Base-by-base conservation (phyloP, 2,888 invertebrate genomes). In the Ichneumoninae sp. region DNA sequence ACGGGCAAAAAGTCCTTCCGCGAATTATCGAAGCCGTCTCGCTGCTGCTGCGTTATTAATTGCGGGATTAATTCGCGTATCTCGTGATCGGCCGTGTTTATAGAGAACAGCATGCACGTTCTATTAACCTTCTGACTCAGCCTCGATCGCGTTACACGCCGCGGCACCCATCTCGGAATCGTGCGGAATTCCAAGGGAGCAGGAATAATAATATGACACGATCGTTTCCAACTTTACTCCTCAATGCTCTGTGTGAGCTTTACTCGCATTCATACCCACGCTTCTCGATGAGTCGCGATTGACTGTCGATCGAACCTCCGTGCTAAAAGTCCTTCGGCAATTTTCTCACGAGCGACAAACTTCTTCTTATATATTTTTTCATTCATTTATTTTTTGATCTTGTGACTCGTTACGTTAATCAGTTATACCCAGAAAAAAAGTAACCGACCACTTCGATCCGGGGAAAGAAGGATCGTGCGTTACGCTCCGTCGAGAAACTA, bases 71-170 rank as follows among this genome's bases (percentile, higher is more conserved):
- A 79, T 75, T 57, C 63, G 33, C 63, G 52, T 68, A 22, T 74
- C 8, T 81, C 63, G 74, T 30, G 33, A 63, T 81, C 40, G 57
- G 40, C 47, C 77, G 65, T 47, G n/a, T 30, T 54, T 19, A 63
- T 10, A 47, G 6, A 13, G 44, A 22, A 33, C 30, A 68, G 5
- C 33, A 71, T 69, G 78, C 57, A 66, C 78, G 73, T 83, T 83
- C 80, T 68, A 80, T 63, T 83, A 66, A 83, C 71, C 83, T 80
- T 73, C 71, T 68, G 80, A 80, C 71, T 83, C 60, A 75, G 71
- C 80, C 80, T 83, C 80, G 80, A 80, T 71, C 66, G 76, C 65
- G 26, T 71, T 83, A 47, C 70, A 26, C 47, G n/a, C 40, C 50
- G 40, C 10, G 22, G 33, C 71, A 71, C 79, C 70, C 74, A 70